These are phyloP conservation scores for Camelus dromedarius DNA, from an alignment of 2,113 vertebrate genomes.

Conservation along the genomic window DNA sequence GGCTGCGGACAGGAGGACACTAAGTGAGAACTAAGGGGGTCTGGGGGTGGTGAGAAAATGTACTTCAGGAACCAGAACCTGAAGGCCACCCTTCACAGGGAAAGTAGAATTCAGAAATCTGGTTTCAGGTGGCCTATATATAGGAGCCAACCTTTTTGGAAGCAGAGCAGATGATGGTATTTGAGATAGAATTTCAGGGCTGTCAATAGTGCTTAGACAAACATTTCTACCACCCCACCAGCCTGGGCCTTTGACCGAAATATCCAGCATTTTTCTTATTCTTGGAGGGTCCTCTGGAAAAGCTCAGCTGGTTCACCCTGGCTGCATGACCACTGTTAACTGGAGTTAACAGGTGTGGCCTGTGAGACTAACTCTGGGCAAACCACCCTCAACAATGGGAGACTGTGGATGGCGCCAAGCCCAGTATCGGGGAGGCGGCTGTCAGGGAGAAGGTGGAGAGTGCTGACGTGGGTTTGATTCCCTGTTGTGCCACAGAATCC, in stretches of 20 bases:
- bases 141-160: not conserved
- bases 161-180: not conserved
- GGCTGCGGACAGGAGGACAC: not conserved
- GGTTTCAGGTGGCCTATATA: not conserved
- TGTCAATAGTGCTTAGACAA: not conserved
- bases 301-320: constrained; percentile 18
- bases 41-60: not conserved
- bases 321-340: not conserved
- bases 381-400: not conserved
- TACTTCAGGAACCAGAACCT: not conserved
- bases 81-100: not conserved
- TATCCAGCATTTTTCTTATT: not conserved
- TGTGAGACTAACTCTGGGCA: not conserved
- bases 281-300: not conserved
- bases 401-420: not conserved
- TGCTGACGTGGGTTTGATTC: too few relatives aligned
- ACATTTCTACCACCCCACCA: not conserved
- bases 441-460: not conserved
- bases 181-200: not conserved
- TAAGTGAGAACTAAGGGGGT: not conserved
- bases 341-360: not conserved
- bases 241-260: not conserved
- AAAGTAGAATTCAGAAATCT: not conserved
- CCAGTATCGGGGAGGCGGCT: not conserved
- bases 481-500: not conserved